Evolutionary conservation across 2,113 vertebrate species (phyloP).

Genomic region (Felis catus): F.catus_Fca126_mat1.0 CM031415.1:84408001-84408500

Average conservation of each 20-base stretch:
- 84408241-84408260: background rate
- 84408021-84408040: no score
- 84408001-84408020: no score
- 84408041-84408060: no score
- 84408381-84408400: background rate
- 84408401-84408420: background rate
- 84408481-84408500: background rate
- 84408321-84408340: background rate
- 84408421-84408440: no score
- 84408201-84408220: no score
- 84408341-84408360: background rate
- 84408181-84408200: no score
- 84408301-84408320: background rate
- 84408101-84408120: no score
- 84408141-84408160: no score
- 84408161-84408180: no score
- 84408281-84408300: background rate
- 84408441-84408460: background rate
- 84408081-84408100: no score
- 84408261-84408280: background rate
- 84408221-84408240: background rate
- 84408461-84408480: background rate
- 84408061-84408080: no score
- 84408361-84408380: background rate
- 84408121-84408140: no score